Percentiles rank a stretch among this genome's conserved stretches.
These are phyloP conservation scores for Acanthaster planci DNA, from an alignment of 35 echinoderm and acorn worm species.

Conservation along the genomic window DNA sequence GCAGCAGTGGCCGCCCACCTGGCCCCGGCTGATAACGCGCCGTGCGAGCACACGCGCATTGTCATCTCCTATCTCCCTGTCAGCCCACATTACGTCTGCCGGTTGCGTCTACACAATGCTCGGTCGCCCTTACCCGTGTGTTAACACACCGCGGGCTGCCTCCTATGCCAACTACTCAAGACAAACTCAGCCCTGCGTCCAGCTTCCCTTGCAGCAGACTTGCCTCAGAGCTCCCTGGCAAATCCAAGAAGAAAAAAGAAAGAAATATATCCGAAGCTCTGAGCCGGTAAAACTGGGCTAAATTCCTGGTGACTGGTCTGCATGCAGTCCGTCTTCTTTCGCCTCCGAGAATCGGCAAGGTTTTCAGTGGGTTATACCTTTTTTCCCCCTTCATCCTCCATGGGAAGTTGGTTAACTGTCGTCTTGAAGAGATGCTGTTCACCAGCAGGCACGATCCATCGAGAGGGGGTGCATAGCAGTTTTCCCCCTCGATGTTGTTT, in stretches of 20 bases:
- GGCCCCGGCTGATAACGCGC: conserved; percentile 12
- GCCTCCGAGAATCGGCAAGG: too few species aligned
- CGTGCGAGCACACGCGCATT: neutral
- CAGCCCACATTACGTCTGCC: conserved; percentile 13
- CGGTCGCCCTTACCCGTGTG: neutral
- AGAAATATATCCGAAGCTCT: neutral
- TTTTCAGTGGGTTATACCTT: neutral
- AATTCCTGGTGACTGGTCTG: neutral
- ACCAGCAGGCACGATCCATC: neutral
- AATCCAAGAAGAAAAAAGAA: too few species aligned
- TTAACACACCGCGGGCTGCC: neutral
- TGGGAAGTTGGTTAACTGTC: neutral
- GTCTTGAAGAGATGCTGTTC: neutral
- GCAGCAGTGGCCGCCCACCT: neutral
- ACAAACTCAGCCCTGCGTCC: too few species aligned
- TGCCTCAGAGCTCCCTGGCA: neutral
- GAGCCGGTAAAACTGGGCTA: conserved; percentile 3
- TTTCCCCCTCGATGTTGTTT: conserved; percentile 21
- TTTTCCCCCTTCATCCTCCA: neutral
- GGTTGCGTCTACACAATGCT: conserved; percentile 8
- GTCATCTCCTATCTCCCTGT: conserved; percentile 19
- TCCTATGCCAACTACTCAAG: neutral
- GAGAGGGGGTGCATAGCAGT: conserved; percentile 19
- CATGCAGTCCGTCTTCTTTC: too few species aligned
- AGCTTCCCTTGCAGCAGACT: neutral